Percentiles rank a stretch among this genome's conserved stretches.
These are phyloP conservation scores for Solea senegalensis DNA, from an alignment of 2,113 vertebrate species.

Conservation along the genomic window DNA sequence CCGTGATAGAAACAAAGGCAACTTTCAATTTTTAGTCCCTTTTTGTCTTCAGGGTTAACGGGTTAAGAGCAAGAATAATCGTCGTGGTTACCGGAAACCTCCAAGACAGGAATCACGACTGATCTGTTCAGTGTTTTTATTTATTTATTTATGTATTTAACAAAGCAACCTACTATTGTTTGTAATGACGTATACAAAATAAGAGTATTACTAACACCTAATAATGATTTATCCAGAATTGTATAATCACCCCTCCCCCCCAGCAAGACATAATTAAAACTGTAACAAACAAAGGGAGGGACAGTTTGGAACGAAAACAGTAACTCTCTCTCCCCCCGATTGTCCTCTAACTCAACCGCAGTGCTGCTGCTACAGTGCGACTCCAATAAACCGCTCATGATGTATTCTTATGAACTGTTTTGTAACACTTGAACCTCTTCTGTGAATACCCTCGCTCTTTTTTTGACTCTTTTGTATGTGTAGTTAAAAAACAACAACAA, in stretches of 20 bases:
- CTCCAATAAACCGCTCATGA: constrained; percentile 50
- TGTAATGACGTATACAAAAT: constrained; percentile 59
- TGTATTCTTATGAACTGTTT: constrained; percentile 61
- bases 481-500: constrained; percentile 42
- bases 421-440: constrained; percentile 54
- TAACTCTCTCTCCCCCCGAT: constrained; percentile 17
- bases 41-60: constrained; percentile 30
- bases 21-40: constrained; percentile 16
- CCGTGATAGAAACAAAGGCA: constrained; percentile 38
- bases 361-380: constrained; percentile 52
- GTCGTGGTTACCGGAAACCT: constrained; percentile 11
- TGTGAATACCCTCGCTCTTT: constrained; percentile 56
- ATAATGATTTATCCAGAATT: constrained; percentile 63
- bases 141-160: constrained; percentile 75
- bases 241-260: constrained; percentile 50
- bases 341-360: constrained; percentile 45
- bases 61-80: constrained; percentile 23
- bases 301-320: constrained; percentile 5
- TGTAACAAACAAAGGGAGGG: constrained; percentile 23
- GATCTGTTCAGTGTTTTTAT: constrained; percentile 53
- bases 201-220: constrained; percentile 68
- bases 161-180: constrained; percentile 57
- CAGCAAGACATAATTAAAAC: constrained; percentile 55
- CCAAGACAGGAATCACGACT: constrained; percentile 33
- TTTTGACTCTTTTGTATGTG: constrained; percentile 72